Percentiles rank a stretch among this genome's conserved stretches.
phyloP scores from a whole-genome alignment of 1,140 invertebrate species.

The Drosophila parabipectinata region DNA sequence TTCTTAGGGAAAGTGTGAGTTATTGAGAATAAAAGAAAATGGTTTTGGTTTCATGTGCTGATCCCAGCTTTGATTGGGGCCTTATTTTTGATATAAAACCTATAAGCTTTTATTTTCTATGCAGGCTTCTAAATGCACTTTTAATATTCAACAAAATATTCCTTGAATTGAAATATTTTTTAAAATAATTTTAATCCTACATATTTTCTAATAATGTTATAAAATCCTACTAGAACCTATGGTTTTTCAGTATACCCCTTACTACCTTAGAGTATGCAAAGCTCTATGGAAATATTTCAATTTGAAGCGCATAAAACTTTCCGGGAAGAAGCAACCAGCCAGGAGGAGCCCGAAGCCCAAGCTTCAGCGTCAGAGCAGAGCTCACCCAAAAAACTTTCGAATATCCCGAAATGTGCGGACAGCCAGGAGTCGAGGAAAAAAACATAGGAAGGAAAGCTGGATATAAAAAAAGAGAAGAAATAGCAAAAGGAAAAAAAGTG shows the following conservation, averaged over 20 bases:
- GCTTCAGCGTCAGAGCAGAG: conserved; percentile 22
- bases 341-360: conserved; percentile 6
- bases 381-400: conserved; percentile 55
- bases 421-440: conserved; percentile 25
- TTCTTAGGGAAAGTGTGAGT: not conserved
- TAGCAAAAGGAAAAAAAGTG: conserved; percentile 27
- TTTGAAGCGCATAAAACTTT: conserved; percentile 69
- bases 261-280: conserved; percentile 37
- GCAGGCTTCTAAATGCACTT: not conserved
- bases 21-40: not conserved
- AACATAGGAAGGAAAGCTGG: conserved; percentile 13
- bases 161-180: not conserved
- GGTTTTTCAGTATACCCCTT: not conserved
- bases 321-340: conserved; percentile 28
- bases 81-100: not conserved
- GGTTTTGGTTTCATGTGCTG: not conserved
- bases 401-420: conserved; percentile 65
- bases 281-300: conserved; percentile 72
- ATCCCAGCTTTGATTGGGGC: not conserved
- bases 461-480: conserved; percentile 14
- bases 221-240: conserved; percentile 2
- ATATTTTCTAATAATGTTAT: not conserved
- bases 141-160: not conserved
- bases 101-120: not conserved
- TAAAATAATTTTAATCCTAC: not conserved